Percentiles rank a stretch among this genome's conserved stretches.
Evolutionary conservation across 1,140 invertebrate genomes (phyloP).

Genomic region (Chironomus tepperi): DNA sequence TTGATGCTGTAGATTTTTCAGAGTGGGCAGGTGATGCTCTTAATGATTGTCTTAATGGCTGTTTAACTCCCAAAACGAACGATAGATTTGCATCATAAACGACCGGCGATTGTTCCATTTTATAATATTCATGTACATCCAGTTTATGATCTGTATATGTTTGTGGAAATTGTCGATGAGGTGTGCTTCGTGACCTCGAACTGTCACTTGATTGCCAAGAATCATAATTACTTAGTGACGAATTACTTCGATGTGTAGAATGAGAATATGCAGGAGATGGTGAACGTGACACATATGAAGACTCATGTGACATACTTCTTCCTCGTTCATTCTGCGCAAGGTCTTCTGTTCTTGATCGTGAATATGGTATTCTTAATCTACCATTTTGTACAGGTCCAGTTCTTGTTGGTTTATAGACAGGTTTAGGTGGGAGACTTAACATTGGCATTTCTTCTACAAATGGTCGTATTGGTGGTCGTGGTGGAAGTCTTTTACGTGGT

Average conservation of each 20-base stretch:
- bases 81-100: conserved; percentile 72
- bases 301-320: conserved; percentile 5
- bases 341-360: neutral
- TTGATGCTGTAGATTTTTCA: conserved; percentile 64
- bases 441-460: neutral
- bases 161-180: conserved; percentile 56
- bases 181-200: conserved; percentile 37
- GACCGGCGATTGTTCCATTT: conserved; percentile 61
- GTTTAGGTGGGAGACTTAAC: neutral
- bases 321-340: neutral
- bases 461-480: neutral
- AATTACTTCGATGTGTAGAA: neutral
- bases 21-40: conserved; percentile 60
- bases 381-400: neutral
- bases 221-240: conserved; percentile 7
- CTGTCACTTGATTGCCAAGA: conserved; percentile 25
- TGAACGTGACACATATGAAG: conserved; percentile 33
- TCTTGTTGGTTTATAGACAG: neutral
- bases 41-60: conserved; percentile 56
- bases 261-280: neutral
- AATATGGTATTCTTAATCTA: neutral
- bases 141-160: conserved; percentile 42
- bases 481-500: neutral
- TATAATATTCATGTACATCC: conserved; percentile 46
- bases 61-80: conserved; percentile 62